Evolutionary conservation across 1,140 invertebrate species (phyloP), one percentile per base, ranked within the genome.

Genomic region (Lordiphosa clarofinis): DNA sequence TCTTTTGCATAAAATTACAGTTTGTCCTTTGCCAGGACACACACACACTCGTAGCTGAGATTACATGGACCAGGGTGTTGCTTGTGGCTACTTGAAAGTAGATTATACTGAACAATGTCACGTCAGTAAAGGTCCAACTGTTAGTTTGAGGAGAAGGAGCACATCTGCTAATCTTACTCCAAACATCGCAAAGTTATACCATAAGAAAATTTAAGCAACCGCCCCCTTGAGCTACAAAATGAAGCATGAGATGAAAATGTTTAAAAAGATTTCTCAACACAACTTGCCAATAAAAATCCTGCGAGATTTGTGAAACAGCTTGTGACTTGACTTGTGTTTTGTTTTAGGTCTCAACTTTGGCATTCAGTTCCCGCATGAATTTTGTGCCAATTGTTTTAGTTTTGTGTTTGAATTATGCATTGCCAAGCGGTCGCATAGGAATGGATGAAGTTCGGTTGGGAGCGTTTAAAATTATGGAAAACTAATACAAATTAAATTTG

Each of bases 1-100:
- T 64, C 62, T 68, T 78, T 82, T 75, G 76, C 76, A 81, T 81
- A 81, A 81, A 82, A 82, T 81, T 81, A 81, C 76, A 72, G 76
- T 81, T 82, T 81, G 59, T 72, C 59, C 72, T 61, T 38, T 56
- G 53, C 48, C 21, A 66, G 52, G 40, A 40, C 33, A 55, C 46
- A 66, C 28, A 49, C 13, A 70, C 28, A 56, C 31, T 39, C 19
- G 5, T 15, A 57, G 49, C 33, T 38, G 43, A 67, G 61, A 79
- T 79, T 79, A 71, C 66, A 64, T 36, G 61, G 74, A 69, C 73
- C 81, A 76, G 76, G 76, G 53, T 82, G 76, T 81, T 72, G 76
- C 76, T 75, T 81, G 76, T 81, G 75, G 75, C 75, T 82, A 72
- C 73, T 81, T 53, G 56, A 64, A 76, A 82, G 76, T 72, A 72